These are phyloP conservation scores for Frankliniella fusca DNA, from an alignment of 2,888 invertebrate species.

Conservation along the genomic window DNA sequence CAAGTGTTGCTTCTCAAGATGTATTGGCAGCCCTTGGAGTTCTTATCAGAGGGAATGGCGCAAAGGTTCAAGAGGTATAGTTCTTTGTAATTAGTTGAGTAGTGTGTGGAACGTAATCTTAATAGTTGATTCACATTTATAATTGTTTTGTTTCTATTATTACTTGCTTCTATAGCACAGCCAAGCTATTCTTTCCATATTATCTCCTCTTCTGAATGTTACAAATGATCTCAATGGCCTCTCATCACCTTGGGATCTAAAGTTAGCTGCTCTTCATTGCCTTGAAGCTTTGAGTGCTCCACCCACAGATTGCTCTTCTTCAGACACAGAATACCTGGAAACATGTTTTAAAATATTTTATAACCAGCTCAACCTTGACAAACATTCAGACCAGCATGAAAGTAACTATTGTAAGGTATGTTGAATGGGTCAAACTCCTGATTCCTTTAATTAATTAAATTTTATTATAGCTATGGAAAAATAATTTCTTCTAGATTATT, in stretches of 20 bases:
- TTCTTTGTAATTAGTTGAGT: neutral
- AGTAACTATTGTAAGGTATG: neutral
- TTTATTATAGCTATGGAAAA: neutral
- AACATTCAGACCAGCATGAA: conserved; percentile 32
- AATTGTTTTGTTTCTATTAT: neutral
- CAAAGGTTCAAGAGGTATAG: conserved; percentile 36
- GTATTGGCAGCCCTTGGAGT: conserved; percentile 47
- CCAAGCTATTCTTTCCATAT: conserved; percentile 28
- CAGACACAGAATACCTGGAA: conserved; percentile 11
- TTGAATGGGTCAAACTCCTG: neutral
- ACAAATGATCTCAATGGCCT: neutral
- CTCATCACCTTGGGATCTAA: conserved; percentile 31
- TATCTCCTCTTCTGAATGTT: neutral
- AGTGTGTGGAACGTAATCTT: neutral
- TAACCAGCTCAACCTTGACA: conserved; percentile 32
- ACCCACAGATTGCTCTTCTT: neutral
- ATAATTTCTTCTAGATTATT: neutral
- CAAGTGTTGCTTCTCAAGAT: conserved; percentile 43
- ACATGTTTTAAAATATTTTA: conserved; percentile 28
- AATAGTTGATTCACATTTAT: no score
- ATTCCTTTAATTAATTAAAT: neutral
- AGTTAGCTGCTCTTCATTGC: conserved; percentile 27
- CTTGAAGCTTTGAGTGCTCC: conserved; percentile 22
- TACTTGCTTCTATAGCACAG: neutral
- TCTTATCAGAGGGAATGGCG: conserved; percentile 44